Base-by-base conservation (phyloP, 2,797 vertebrate species). In the Sternarchorhynchus goeldii region DNA sequence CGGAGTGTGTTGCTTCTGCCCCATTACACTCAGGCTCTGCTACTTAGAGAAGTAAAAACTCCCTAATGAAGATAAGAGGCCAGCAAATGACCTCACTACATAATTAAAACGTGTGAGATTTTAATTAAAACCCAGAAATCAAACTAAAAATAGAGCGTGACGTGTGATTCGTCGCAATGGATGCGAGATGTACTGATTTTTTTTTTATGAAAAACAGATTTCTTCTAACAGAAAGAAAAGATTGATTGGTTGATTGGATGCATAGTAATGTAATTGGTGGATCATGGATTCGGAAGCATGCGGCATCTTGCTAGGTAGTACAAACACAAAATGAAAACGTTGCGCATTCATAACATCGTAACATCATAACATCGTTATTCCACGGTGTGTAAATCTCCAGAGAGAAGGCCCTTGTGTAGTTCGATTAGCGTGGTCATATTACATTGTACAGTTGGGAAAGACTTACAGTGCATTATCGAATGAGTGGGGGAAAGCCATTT, bases 81-180 rank as follows among this genome's bases (percentile, higher is more conserved):
- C 78, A 75, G 64, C 75, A 65, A 77, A 12, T 78, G 73, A 70
- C 76, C 79, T 63, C 45, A 3, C 25, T 59, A 41, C 74, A 78
- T 82, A 82, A 85, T 85, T 85, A 85, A 81, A 76, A 69, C 55
- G 64, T 80, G 78, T 59, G 79, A 72, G 60, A 62, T 77, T 79
- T 83, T 83, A 81, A 84, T 84, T 81, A 81, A 79, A 72, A 17
- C 29, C 25, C 57, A 72, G 64, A 81, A 71, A 83, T 78, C 63
- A 71, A 25, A 45, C 75, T 32, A 71, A 79, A 78, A 81, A 76
- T 78, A 78, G 73, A 21, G 41, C n/a, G n/a, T 56, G 76, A 78
- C 34, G 45, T 66, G 41, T 75, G 72, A 79, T 79, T 79, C 64
- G 69, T 79, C 14, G 20, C 41, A 39, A 25, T 75, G 72, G 72